Evolutionary conservation across 2,888 invertebrate genomes (phyloP), one percentile per base, ranked within the genome.

Genomic region (Ypsolopha sequella): DNA sequence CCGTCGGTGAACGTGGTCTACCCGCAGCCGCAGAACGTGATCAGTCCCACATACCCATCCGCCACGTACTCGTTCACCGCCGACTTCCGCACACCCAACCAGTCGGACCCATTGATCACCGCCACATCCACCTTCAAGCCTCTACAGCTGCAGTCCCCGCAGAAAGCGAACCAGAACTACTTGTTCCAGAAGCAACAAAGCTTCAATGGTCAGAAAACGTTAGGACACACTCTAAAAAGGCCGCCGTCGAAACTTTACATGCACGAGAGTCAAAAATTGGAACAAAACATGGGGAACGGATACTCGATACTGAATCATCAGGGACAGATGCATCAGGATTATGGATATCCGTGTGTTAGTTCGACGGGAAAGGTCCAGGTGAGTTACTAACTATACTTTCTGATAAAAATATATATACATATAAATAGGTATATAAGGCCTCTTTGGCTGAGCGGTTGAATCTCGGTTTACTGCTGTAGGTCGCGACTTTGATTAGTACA

Each of bases 41-140:
- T 93, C 51, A 92, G 90, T 64, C 92, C 93, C 0, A 87, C 89
- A 49, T 92, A 93, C 65, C 88, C 90, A 0, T 91, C 92, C 44
- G 91, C 93, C 36, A 94, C 94, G 0, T 95, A 94, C 65, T 94
- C 94, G 45, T 94, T 95, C 73, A 94, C 94, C 2, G 94, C 95
- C 0, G 94, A 95, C 73, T 93, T 94, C 71, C 80, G 94, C 39
- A 82, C 93, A 0, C 91, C 91, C 0, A 82, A 72, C 65, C 89
- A 89, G 61, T 88, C 89, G 7, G 85, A 88, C 14, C 88, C 89
- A 0, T 66, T 89, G 10, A 82, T 89, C 43, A 85, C 88, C 0
- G 86, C 88, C 1, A 72, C 82, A 0, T 86, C 87, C 0, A 85
- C 88, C 8, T 90, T 90, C 64, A 88, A 91, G 63, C 89, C 89